Conservation (phyloP, 2,113 vertebrate species). For the Macrotis lagotis region DNA sequence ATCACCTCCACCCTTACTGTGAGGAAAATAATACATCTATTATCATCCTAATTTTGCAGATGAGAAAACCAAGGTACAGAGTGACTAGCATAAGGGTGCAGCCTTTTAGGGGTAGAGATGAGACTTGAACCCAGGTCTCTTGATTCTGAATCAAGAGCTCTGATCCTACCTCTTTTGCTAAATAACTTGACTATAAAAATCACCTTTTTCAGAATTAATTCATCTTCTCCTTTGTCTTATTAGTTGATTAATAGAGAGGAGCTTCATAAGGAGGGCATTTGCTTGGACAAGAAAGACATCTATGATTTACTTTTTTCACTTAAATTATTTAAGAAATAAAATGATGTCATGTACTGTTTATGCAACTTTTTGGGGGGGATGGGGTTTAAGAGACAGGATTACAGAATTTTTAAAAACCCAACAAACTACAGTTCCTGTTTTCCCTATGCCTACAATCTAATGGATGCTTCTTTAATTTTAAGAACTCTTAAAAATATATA, state of each 20-base stretch:
- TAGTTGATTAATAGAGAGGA: conserved; percentile 4
- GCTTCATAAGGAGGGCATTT: conserved; percentile 1
- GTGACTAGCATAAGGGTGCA: neutral
- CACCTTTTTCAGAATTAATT: neutral
- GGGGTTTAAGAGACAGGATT: too few species aligned
- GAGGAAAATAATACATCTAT: neutral
- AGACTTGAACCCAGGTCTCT: neutral
- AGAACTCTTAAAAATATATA: too few species aligned
- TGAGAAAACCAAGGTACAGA: neutral
- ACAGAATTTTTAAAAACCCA: too few species aligned
- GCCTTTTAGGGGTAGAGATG: neutral
- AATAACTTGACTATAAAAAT: neutral
- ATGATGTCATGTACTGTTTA: too few species aligned
- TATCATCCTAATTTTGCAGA: neutral
- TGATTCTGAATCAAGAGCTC: neutral
- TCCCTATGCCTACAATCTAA: too few species aligned
- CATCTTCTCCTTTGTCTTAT: conserved; percentile 1
- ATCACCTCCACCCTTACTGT: neutral
- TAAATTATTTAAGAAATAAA: too few species aligned
- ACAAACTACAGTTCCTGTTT: too few species aligned
- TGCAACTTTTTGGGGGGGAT: too few species aligned
- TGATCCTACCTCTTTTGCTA: neutral
- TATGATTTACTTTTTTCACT: conserved; percentile 9
- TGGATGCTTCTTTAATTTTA: too few species aligned
- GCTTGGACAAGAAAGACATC: neutral